Evolutionary conservation across 2,797 vertebrate genomes (phyloP).

Genomic region (Gadopsis marmoratus): DNA sequence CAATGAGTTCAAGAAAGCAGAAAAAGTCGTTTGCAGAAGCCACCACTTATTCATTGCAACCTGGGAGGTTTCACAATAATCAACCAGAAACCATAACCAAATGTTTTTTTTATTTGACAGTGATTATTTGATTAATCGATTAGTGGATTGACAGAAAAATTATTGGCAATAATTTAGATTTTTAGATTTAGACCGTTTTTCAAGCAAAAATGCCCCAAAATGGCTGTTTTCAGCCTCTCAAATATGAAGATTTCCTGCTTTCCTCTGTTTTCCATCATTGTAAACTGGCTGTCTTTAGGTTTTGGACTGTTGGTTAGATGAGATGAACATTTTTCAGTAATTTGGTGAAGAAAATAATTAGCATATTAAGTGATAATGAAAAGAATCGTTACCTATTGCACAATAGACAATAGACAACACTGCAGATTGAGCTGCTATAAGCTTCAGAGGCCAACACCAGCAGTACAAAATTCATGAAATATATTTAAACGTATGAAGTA

Average conservation of each 20-base stretch:
- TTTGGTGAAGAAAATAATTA: not conserved
- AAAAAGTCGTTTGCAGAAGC: not conserved
- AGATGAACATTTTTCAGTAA: not conserved
- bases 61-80: not conserved
- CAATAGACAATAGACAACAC: too few relatives aligned
- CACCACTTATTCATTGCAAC: not conserved
- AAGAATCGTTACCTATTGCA: not conserved
- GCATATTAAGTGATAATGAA: not conserved
- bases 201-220: not conserved
- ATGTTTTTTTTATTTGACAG: not conserved
- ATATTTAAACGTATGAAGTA: not conserved
- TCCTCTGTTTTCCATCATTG: not conserved
- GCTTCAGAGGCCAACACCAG: not conserved
- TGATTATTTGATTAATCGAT: not conserved
- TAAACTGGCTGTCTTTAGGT: not conserved
- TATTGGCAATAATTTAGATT: not conserved
- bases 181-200: too few relatives aligned
- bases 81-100: not conserved
- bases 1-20: not conserved
- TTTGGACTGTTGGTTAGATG: not conserved
- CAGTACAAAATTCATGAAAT: not conserved
- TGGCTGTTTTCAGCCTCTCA: not conserved
- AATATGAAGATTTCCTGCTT: not conserved
- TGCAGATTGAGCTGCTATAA: not conserved
- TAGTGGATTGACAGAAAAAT: not conserved